phyloP scores from a whole-genome alignment of 2,797 vertebrate genomes.

The Threskiornis aethiopicus region DNA sequence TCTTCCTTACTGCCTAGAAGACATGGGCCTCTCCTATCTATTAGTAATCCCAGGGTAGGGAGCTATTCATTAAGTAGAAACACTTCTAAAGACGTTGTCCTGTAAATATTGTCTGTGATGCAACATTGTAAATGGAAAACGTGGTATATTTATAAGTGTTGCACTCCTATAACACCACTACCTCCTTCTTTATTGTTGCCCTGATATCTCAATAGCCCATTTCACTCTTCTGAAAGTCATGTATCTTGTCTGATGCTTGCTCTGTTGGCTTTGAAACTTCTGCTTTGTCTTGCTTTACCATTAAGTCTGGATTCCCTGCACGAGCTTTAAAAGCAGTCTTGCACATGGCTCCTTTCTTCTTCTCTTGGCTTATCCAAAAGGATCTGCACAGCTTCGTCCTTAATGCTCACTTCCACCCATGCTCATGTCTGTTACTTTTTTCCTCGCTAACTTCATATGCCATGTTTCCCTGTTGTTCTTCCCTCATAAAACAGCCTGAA shows the following conservation, averaged over 20 bases:
- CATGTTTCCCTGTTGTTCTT: rapidly evolving
- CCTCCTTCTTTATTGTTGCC: background rate
- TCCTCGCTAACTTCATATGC: background rate
- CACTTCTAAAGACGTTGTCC: background rate
- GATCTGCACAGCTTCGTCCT: background rate
- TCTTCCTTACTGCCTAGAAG: background rate
- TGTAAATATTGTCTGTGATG: background rate
- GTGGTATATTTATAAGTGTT: background rate
- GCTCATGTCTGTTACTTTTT: background rate
- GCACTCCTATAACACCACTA: background rate
- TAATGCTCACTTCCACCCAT: background rate
- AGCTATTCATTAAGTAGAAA: background rate
- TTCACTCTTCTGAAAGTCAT: background rate
- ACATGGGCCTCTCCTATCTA: background rate
- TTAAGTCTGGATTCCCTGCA: background rate
- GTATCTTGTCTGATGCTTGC: background rate
- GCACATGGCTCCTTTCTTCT: background rate
- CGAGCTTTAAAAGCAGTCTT: background rate
- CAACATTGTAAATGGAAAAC: background rate
- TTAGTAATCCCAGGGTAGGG: background rate
- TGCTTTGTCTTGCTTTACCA: background rate
- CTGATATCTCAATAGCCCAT: background rate
- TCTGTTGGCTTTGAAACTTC: background rate
- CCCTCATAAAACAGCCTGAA: background rate
- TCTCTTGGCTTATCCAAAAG: background rate